Evolutionary conservation across 2,113 vertebrate genomes (phyloP).

Genomic region (Anarrhichthys ocellatus): DNA sequence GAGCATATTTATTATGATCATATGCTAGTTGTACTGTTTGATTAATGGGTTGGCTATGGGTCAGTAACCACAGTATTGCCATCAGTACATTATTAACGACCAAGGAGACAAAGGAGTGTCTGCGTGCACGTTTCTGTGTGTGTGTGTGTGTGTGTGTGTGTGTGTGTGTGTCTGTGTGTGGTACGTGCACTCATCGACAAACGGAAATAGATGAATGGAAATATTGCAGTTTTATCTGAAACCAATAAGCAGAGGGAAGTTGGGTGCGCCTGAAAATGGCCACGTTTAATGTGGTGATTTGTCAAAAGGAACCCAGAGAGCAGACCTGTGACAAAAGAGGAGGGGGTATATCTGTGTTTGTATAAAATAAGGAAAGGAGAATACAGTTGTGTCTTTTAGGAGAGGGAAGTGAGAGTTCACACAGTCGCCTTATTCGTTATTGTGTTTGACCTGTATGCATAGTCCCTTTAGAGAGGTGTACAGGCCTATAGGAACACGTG

Average conservation of each 20-base stretch:
- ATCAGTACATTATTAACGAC: slow-evolving; percentile 78
- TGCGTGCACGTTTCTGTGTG: slow-evolving; percentile 10
- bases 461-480: not conserved
- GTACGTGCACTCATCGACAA: slow-evolving; percentile 30
- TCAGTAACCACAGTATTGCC: slow-evolving; percentile 73
- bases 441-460: not conserved
- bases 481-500: not conserved
- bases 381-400: slow-evolving; percentile 42
- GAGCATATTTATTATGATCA: slow-evolving; percentile 75
- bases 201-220: slow-evolving; percentile 76
- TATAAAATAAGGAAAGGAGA: slow-evolving; percentile 22
- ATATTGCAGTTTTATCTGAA: slow-evolving; percentile 80
- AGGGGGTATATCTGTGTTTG: slow-evolving; percentile 70
- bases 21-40: slow-evolving; percentile 78
- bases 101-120: slow-evolving; percentile 48
- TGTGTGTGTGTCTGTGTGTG: slow-evolving; percentile 27
- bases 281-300: slow-evolving; percentile 76
- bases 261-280: slow-evolving; percentile 53
- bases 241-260: slow-evolving; percentile 75
- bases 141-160: not conserved
- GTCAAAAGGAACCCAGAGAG: slow-evolving; percentile 59
- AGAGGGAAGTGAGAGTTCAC: not conserved
- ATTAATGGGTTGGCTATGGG: slow-evolving; percentile 77
- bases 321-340: slow-evolving; percentile 38
- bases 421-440: not conserved